phyloP scores from a whole-genome alignment of 2,113 vertebrate genomes.

The Podarcis muralis region DNA sequence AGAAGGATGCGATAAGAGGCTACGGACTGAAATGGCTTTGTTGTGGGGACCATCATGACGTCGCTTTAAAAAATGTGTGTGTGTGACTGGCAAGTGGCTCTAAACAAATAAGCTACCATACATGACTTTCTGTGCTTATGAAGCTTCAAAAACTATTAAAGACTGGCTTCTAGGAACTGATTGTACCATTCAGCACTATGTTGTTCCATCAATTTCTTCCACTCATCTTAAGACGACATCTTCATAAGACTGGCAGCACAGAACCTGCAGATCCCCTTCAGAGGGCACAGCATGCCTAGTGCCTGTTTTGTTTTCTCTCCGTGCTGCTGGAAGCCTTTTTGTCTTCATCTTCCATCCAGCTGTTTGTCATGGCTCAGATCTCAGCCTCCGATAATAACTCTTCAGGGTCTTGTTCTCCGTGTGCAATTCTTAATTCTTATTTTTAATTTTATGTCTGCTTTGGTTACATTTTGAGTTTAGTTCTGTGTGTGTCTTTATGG shows the following conservation, averaged over 20 bases:
- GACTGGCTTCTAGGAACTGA: conserved; percentile 56
- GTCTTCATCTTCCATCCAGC: conserved; percentile 33
- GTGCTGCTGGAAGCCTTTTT: conserved; percentile 22
- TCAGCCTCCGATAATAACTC: conserved; percentile 47
- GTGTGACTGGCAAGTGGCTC: conserved; percentile 38
- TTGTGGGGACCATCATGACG: conserved; percentile 2
- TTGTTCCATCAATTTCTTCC: conserved; percentile 33
- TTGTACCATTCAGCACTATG: conserved; percentile 23
- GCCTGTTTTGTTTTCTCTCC: conserved; percentile 43
- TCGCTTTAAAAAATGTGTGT: background rate
- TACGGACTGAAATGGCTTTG: conserved; percentile 8
- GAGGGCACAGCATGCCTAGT: conserved; percentile 40
- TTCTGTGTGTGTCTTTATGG: background rate
- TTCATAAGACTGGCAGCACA: conserved; percentile 49
- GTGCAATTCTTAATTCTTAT: conserved; percentile 11
- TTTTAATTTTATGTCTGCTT: conserved; percentile 21
- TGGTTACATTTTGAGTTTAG: conserved; percentile 47
- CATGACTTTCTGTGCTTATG: conserved; percentile 40
- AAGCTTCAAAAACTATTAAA: conserved; percentile 55
- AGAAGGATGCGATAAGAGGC: background rate
- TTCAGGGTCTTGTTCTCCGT: conserved; percentile 30
- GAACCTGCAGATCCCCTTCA: conserved; percentile 43
- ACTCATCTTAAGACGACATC: conserved; percentile 39
- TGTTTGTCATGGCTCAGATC: conserved; percentile 26
- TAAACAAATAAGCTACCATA: conserved; percentile 31